phyloP scores from a whole-genome alignment of 92 coral and sea anemone genomes.

The Phymanthus crucifer region DNA sequence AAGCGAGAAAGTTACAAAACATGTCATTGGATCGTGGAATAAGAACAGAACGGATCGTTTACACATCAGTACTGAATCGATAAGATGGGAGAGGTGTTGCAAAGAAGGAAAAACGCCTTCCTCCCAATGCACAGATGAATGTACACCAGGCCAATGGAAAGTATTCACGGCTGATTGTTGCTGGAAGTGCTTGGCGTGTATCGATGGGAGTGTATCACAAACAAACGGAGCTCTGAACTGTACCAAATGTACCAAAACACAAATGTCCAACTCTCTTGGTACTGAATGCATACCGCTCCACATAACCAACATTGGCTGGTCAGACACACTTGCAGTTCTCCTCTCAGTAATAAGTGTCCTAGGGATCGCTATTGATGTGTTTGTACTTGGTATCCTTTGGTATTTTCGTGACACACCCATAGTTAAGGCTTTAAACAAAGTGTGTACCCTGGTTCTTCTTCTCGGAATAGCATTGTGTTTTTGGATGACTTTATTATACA shows the following conservation, averaged over 20 bases:
- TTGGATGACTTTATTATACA: conserved; percentile 35
- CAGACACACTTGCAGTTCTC: conserved; percentile 35
- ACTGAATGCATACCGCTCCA: conserved; percentile 42
- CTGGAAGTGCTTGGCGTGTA: conserved; percentile 61
- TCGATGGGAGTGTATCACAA: conserved; percentile 45
- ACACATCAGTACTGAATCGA: conserved; percentile 10
- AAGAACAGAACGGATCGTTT: conserved; percentile 6
- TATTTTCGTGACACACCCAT: conserved; percentile 53
- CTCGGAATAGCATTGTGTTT: conserved; percentile 47
- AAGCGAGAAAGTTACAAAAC: conserved; percentile 4
- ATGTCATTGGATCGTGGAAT: conserved; percentile 53
- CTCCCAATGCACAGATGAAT: conserved; percentile 44
- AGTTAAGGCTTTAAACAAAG: conserved; percentile 59
- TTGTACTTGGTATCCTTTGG: conserved; percentile 19
- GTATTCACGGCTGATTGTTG: conserved; percentile 44
- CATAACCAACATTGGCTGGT: conserved; percentile 32
- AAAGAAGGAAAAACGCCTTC: conserved; percentile 8
- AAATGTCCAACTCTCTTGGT: conserved; percentile 35
- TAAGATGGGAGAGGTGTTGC: conserved; percentile 26
- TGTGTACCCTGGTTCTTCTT: conserved; percentile 51
- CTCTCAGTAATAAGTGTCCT: conserved; percentile 20
- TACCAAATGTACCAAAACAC: conserved; percentile 40
- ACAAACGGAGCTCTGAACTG: conserved; percentile 47
- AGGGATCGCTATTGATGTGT: conserved; percentile 30
- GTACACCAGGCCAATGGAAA: conserved; percentile 56